Percentiles rank a stretch among this genome's conserved stretches.
These are phyloP conservation scores for Varecia variegata DNA, from an alignment of 2,797 vertebrate species.

Conservation along the genomic window DNA sequence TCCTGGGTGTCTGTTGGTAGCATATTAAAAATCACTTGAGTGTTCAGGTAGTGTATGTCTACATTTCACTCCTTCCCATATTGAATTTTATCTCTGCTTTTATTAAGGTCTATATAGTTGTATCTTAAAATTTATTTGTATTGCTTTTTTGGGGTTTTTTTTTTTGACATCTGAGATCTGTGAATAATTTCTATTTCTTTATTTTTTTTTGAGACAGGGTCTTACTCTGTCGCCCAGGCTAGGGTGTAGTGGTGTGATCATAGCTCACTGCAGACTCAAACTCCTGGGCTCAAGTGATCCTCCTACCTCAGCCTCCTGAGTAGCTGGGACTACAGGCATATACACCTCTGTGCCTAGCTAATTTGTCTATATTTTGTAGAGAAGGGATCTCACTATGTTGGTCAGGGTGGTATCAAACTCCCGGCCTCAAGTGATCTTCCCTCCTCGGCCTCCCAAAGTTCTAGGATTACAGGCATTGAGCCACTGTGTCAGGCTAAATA, in stretches of 20 bases:
- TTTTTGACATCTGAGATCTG: too few relatives aligned
- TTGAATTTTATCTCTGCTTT: slow-evolving; percentile 25
- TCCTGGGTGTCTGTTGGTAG: background rate
- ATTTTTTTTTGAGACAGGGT: background rate
- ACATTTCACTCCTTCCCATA: background rate
- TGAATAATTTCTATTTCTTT: background rate
- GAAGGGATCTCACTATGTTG: background rate
- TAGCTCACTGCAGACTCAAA: background rate
- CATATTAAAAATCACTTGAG: background rate
- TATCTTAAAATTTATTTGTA: slow-evolving; percentile 18
- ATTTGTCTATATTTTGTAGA: background rate
- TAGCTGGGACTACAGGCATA: background rate
- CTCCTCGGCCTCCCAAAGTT: background rate
- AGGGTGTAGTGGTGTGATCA: background rate
- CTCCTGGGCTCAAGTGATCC: background rate
- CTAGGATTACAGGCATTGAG: background rate
- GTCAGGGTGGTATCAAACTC: background rate
- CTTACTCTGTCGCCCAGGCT: background rate
- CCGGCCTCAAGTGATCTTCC: background rate
- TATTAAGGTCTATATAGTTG: background rate
- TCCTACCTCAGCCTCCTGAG: background rate
- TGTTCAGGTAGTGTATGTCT: background rate
- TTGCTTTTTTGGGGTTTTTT: background rate
- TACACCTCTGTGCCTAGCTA: background rate
- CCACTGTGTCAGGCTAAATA: background rate